Evolutionary conservation across 2,888 invertebrate species (phyloP).

Genomic region (Drosophila pseudotalamancana): DNA sequence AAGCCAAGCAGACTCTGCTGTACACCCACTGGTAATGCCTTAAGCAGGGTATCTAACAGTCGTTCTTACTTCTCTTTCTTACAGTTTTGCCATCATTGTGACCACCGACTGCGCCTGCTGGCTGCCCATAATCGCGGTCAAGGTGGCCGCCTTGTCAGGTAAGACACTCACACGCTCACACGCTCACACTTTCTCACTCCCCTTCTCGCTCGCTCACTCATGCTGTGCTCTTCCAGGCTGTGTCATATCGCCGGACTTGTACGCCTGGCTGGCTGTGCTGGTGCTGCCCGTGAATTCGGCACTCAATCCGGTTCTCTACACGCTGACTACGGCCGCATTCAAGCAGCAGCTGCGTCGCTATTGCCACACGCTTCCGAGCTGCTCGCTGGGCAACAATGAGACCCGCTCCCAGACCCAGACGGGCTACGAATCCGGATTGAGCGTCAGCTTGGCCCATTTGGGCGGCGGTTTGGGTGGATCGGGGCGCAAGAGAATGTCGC

Average conservation of each 20-base stretch:
- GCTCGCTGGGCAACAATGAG: constrained; percentile 73
- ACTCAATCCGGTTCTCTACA: constrained; percentile 87
- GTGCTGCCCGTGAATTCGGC: constrained; percentile 87
- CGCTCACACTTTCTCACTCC: background rate
- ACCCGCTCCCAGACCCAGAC: constrained; percentile 81
- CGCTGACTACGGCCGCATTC: constrained; percentile 86
- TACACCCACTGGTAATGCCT: no score
- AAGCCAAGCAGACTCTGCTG: no score
- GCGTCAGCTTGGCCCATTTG: constrained; percentile 84
- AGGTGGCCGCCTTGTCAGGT: constrained; percentile 86
- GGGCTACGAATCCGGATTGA: constrained; percentile 84
- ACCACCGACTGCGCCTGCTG: constrained; percentile 87
- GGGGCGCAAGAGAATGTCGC: constrained; percentile 81
- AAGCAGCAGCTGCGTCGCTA: constrained; percentile 85
- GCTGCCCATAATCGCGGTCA: constrained; percentile 87
- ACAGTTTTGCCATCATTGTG: constrained; percentile 86
- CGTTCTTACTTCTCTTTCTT: background rate
- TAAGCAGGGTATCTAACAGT: background rate
- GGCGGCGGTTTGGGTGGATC: constrained; percentile 70
- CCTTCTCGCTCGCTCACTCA: background rate
- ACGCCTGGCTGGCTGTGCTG: constrained; percentile 87
- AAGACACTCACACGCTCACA: constrained; percentile 24
- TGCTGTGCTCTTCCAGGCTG: constrained; percentile 83
- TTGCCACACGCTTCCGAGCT: constrained; percentile 71
- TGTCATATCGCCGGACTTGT: constrained; percentile 85